Evolutionary conservation across 2,113 vertebrate species (phyloP).

Genomic region (Limanda limanda): DNA sequence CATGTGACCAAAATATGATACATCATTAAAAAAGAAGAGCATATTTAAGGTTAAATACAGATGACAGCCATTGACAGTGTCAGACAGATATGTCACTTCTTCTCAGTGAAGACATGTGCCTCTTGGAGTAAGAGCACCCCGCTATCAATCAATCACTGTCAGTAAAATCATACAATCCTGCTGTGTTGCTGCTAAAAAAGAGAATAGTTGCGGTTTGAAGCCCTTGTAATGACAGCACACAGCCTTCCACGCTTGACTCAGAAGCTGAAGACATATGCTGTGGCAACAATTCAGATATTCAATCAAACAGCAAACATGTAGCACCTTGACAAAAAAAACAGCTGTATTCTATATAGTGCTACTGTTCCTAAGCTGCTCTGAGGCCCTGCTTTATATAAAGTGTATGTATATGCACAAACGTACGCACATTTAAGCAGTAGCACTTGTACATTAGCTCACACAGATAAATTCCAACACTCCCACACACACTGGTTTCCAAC

Average conservation of each 20-base stretch:
- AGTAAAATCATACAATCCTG: constrained; percentile 37
- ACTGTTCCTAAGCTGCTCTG: constrained; percentile 71
- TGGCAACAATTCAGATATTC: constrained; percentile 74
- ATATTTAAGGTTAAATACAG: constrained; percentile 22
- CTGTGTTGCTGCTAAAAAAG: constrained; percentile 35
- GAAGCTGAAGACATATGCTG: constrained; percentile 71
- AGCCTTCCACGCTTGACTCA: constrained; percentile 58
- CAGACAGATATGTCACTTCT: constrained; percentile 19
- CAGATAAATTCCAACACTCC: constrained; percentile 55
- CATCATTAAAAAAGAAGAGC: neutral
- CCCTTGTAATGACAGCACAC: constrained; percentile 51
- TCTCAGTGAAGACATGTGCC: constrained; percentile 10
- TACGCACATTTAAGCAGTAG: neutral
- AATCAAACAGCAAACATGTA: constrained; percentile 77
- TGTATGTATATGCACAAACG: constrained; percentile 12
- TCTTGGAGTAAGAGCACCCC: constrained; percentile 14
- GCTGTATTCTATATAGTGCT: constrained; percentile 66
- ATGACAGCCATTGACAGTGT: constrained; percentile 32
- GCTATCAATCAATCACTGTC: constrained; percentile 60
- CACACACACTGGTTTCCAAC: constrained; percentile 57
- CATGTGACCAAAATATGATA: neutral
- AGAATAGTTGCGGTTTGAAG: constrained; percentile 53
- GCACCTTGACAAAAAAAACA: constrained; percentile 75
- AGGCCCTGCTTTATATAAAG: constrained; percentile 32
- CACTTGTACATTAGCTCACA: constrained; percentile 9